Base-by-base conservation (phyloP, 2,797 vertebrate genomes). In the Aplochiton taeniatus region DNA sequence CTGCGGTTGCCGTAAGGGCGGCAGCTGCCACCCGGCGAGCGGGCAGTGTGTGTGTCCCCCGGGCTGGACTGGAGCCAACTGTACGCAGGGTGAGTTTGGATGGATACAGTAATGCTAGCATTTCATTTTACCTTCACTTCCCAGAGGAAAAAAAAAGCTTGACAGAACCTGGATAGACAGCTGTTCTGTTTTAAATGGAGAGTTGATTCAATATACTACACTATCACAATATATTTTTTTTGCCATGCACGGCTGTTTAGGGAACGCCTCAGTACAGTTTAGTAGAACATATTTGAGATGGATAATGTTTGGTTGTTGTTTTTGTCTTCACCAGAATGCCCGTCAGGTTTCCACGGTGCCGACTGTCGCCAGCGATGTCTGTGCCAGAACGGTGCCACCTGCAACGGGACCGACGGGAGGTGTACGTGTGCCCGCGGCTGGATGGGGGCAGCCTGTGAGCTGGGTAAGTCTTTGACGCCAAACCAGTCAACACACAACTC, bases 381-480 rank as follows among this genome's bases (percentile, higher is more conserved):
- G 61, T 99, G 97, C 81, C 94, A 82, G 67, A 94, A 98, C 0
- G 94, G 93, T 0, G 96, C 92, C 57, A 78, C 75, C 0, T 99
- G 96, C 7, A 87, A 95, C 85, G 90, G 88, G 0, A 71, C 75
- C 63, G 90, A 79, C 0, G 97, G 97, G 52, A 82, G 41, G 53
- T 98, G 97, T 1, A 16, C 68, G 0, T 98, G 97, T 50, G 84
- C 82, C 0, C 75, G 78, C 0, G 96, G 96, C 0, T 97, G 96
- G 96, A 91, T 67, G 0, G 96, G 96, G n/a, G 67, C 83, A 16
- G 93, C 93, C 67, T 99, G 97, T 1, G 95, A 99, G 77, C 85
- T 82, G 46, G 96, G 97, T 98, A 81, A 93, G 91, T 41, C 41
- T 51, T 44, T 31, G 31, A 31, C 31, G 31, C 6, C 6, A 31